These are phyloP conservation scores for Troides oblongomaculatus DNA, from an alignment of 2,888 invertebrate genomes.

Conservation along the genomic window DNA sequence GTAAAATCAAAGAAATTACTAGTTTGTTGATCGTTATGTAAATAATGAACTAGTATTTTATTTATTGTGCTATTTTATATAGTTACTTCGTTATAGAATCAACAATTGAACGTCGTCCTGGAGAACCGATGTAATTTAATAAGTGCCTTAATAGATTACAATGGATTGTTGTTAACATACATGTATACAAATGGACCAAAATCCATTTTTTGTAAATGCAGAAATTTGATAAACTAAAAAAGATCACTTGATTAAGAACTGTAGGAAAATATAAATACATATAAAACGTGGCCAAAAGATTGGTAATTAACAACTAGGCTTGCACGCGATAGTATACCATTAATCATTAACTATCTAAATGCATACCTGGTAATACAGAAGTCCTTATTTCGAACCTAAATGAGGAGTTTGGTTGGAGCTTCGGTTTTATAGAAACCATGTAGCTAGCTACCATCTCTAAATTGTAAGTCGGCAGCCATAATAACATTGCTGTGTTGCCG, in stretches of 20 bases:
- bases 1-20: constrained; percentile 1
- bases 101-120: constrained; percentile 1
- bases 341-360: too few species aligned
- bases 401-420: too few species aligned
- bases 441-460: too few species aligned
- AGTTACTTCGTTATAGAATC: background rate
- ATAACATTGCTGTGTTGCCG: too few species aligned
- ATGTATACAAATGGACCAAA: background rate
- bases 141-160: constrained; percentile 27
- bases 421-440: too few species aligned
- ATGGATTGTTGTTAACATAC: background rate
- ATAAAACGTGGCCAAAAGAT: background rate
- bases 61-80: background rate
- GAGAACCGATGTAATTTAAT: constrained; percentile 9
- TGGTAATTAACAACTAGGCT: background rate
- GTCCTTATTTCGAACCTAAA: too few species aligned
- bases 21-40: background rate
- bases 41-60: background rate
- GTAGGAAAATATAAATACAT: background rate
- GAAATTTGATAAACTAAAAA: too few species aligned
- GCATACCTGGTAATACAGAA: too few species aligned
- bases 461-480: too few species aligned
- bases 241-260: too few species aligned
- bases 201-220: background rate
- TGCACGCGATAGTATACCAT: background rate